Evolutionary conservation across 2,888 invertebrate species (phyloP), one percentile per base, ranked within the genome.

Genomic region (Agriopis leucophaearia): DNA sequence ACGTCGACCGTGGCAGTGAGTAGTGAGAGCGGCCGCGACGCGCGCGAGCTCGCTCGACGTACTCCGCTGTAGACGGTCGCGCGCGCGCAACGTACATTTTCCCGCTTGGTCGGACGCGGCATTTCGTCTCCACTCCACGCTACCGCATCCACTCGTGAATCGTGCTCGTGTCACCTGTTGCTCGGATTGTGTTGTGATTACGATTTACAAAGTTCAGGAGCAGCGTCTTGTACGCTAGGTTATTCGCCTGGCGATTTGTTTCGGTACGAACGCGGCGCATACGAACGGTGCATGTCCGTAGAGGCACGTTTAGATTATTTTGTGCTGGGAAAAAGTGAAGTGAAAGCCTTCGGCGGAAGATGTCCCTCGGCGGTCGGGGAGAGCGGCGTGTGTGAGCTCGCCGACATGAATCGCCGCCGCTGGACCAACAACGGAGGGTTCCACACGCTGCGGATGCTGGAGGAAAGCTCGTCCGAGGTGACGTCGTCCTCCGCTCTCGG

Each of bases 361-460:
- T 93, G 93, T 88, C 88, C 89, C 79, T 89, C 91, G 86, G 85
- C 82, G 81, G 74, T 84, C 75, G 85, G 84, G 87, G 85, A 85
- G 82, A 76, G 78, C 80, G 86, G 90, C 85, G 90, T 89, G 91
- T 89, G 79, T 91, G 91, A 93, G 88, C 88, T 88, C 88, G 85
- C 87, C 87, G 92, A 94, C 92, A 96, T 96, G 96, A 96, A 96
- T 95, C 96, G 96, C 88, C 96, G 96, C 88, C 96, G 96, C 93
- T 96, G 96, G 96, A 96, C 96, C 75, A 96, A 96, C 92, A 95
- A 96, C 92, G 95, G 96, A 89, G 95, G 96, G 86, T 95, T 96
- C 88, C 94, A 92, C 83, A 91, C 95, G 87, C 88, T 95, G 89
- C 94, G 95, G 78, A 95, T 96, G 90, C 95, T 96, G 79, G 96